A percentile compares a stretch with the other conserved stretches of the same genome.
phyloP scores from a whole-genome alignment of 2,797 vertebrate species.

The Anguilla obscura region DNA sequence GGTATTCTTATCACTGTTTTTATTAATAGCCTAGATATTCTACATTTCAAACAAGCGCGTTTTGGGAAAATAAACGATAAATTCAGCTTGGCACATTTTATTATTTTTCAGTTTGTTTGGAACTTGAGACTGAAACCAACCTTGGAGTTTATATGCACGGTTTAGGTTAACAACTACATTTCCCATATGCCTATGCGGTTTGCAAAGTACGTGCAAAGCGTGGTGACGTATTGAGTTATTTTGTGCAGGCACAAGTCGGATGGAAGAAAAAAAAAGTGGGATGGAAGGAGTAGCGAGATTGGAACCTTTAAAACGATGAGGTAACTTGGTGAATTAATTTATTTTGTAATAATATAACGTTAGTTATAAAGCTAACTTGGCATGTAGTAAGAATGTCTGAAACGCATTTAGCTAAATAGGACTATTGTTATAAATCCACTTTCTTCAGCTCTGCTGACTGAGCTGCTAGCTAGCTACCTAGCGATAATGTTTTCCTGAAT shows the following conservation, averaged over 20 bases:
- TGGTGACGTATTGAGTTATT: slow-evolving; percentile 18
- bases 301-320: slow-evolving; percentile 27
- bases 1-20: neutral
- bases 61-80: neutral
- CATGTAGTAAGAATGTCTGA: neutral
- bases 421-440: neutral
- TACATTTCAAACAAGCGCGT: neutral
- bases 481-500: neutral
- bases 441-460: neutral
- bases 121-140: neutral
- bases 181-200: neutral
- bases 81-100: neutral
- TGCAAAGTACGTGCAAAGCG: neutral
- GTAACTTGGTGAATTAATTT: slow-evolving; percentile 26
- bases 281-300: slow-evolving; percentile 3
- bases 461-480: neutral
- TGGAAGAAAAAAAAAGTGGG: neutral
- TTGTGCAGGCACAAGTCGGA: neutral
- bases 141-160: neutral
- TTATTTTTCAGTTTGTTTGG: neutral
- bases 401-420: neutral
- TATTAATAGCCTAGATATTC: neutral
- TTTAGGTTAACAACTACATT: neutral
- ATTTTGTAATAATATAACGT: neutral
- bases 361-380: neutral